Evolutionary conservation across 64 coral and sea anemone species (phyloP), one percentile per base, ranked within the genome.

Genomic region (Dendrophyllia cribrosa): DNA sequence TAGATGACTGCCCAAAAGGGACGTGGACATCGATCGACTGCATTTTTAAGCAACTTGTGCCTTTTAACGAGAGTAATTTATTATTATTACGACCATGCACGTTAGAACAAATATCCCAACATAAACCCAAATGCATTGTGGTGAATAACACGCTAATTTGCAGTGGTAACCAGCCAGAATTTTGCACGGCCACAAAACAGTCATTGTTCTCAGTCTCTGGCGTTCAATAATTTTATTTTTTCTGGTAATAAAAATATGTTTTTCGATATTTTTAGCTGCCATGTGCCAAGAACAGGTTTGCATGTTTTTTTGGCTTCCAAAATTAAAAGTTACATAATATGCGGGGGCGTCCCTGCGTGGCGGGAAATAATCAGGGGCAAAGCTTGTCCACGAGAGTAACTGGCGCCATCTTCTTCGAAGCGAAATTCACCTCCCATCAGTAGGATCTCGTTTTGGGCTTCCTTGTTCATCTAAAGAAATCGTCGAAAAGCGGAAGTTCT

Each of bases 401-500:
- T 97, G 91, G 95, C 95, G 95, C 95, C 95, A 97, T 97, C 92
- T 97, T 97, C 85, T 87, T 93, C 89, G 83, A 89, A 94, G 74
- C 82, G 64, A 83, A 68, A 58, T 93, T 89, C 56, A 79, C 48
- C 86, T 51, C 9, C 24, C 43, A 49, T 71, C 75, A 66, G 86
- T 93, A 43, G 75, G 89, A 24, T 88, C 77, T 94, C 72, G 72
- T 97, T 97, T 91, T 66, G 9, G 72, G 50, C n/a, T 82, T 65
- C 43, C 1, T 64, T 62, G 79, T 78, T 80, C 34, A 46, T 43
- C 59, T 9, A 59, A 19, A 52, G 59, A 72, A 66, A 46, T 24
- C 74, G 43, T 44, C 47, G 85, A 87, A 48, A 61, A 87, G 62
- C 59, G 25, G 66, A 53, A 78, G 63, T 52, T 51, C 43, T 65